Evolutionary conservation across 1,140 invertebrate genomes (phyloP).

Genomic region (Drosophila subobscura): DNA sequence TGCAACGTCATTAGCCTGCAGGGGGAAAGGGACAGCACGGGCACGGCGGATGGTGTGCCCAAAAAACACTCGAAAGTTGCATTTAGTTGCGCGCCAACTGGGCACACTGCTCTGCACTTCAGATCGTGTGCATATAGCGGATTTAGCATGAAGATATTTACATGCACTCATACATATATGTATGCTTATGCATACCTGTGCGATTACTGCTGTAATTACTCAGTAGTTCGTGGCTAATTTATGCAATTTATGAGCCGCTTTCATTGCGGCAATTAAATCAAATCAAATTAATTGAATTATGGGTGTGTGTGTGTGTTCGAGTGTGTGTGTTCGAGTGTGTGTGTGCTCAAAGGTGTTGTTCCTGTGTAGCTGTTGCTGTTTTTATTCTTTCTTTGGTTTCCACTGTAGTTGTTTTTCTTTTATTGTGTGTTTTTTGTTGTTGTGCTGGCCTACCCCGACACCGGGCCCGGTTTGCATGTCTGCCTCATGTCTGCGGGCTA

Average conservation of each 20-base stretch:
- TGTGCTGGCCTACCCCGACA: background rate
- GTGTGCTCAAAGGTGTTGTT: constrained; percentile 44
- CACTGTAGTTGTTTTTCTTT: background rate
- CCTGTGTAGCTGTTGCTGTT: constrained; percentile 10
- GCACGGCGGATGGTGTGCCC: too few relatives aligned
- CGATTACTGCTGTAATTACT: constrained; percentile 24
- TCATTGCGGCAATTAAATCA: constrained; percentile 68
- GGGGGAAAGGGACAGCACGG: background rate
- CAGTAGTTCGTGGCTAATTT: constrained; percentile 43
- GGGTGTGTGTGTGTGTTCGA: constrained; percentile 15
- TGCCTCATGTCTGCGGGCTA: constrained; percentile 53
- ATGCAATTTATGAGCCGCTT: constrained; percentile 57
- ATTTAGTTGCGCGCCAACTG: too few relatives aligned
- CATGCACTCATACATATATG: too few relatives aligned
- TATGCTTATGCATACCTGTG: too few relatives aligned
- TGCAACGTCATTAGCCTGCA: constrained; percentile 66
- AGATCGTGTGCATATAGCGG: too few relatives aligned
- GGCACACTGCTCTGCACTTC: too few relatives aligned
- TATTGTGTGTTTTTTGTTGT: background rate
- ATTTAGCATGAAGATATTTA: too few relatives aligned
- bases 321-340: constrained; percentile 10
- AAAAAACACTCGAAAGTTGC: too few relatives aligned
- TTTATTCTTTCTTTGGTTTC: constrained; percentile 3
- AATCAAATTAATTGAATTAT: constrained; percentile 72
- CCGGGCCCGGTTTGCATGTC: constrained; percentile 43